Conservation (phyloP, 37 sponge, comb jelly and placozoan species). For the Cliona cf. orientalis region DNA sequence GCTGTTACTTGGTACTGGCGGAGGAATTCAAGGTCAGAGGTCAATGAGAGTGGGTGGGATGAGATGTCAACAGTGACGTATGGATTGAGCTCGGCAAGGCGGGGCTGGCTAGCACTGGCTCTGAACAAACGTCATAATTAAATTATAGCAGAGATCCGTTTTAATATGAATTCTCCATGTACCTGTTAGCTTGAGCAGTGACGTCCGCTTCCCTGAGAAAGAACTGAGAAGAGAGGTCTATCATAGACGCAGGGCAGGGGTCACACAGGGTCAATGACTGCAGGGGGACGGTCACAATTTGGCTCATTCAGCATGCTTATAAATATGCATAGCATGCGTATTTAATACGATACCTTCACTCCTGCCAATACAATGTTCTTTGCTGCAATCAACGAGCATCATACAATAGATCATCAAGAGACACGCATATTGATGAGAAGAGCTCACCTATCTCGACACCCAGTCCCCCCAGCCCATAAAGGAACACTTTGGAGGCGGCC, state of each 20-base stretch:
- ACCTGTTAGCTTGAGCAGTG: constrained; percentile 60
- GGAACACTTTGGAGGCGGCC: constrained; percentile 79
- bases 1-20: constrained; percentile 66
- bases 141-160: background rate
- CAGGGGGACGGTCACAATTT: too few relatives aligned
- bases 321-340: background rate
- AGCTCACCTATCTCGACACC: constrained; percentile 89
- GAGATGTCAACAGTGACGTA: constrained; percentile 84
- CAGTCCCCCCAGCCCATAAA: constrained; percentile 88
- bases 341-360: constrained; percentile 57
- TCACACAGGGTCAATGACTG: constrained; percentile 89
- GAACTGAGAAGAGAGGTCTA: constrained; percentile 93
- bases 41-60: constrained; percentile 4
- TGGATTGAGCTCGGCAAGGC: constrained; percentile 91
- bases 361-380: constrained; percentile 89
- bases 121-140: constrained; percentile 30
- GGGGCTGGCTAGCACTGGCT: constrained; percentile 68
- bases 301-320: background rate
- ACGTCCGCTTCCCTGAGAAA: constrained; percentile 85
- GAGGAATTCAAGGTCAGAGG: constrained; percentile 62
- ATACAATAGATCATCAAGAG: background rate
- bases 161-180: background rate
- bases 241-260: constrained; percentile 42
- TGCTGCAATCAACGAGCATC: constrained; percentile 42
- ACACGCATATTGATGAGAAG: background rate